Evolutionary conservation across 2,888 invertebrate species (phyloP), one percentile per base, ranked within the genome.

Genomic region (Heliconius sara): DNA sequence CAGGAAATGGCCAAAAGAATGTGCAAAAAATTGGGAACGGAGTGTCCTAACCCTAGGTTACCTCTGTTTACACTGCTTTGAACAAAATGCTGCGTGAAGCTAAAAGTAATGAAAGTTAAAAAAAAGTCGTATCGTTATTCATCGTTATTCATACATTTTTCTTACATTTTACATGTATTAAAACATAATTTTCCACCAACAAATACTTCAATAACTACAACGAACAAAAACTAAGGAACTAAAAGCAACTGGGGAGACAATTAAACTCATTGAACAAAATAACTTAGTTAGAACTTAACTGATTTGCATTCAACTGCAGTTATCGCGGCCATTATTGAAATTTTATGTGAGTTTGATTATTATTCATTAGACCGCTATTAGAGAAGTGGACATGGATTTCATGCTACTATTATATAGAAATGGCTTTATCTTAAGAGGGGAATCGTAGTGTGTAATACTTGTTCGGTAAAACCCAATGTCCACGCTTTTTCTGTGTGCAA

Each of bases 321-420:
- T 95, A 93, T 85, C 88, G 85, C 77, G 76, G 91, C 89, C 91
- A 91, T 94, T 95, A 95, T 95, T 95, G 95, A 94, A 95, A 95
- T 95, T 95, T 95, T 95, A 95, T 93, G 93, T 90, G 92, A 92
- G 91, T 94, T 93, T 93, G 91, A 95, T 95, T 94, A 94, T 94
- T 94, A 94, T 95, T 95, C 94, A 94, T 93, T 92, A 94, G 94
- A 94, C 95, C 94, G 92, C 93, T 93, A 92, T 93, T 94, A 93
- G 91, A 90, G 87, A 84, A 92, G 90, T 94, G 94, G 95, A 94
- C 94, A 94, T 84, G 90, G 89, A 91, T 89, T 91, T 90, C 86
- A 78, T 79, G 89, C 30, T 79, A 43, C 27, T 16, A 22, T 83
- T 83, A 80, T 88, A 78, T 89, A 88, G 92, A 92, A 82, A 82